Conservation (phyloP, 2,113 vertebrate genomes). For the Lepisosteus osseus region DNA sequence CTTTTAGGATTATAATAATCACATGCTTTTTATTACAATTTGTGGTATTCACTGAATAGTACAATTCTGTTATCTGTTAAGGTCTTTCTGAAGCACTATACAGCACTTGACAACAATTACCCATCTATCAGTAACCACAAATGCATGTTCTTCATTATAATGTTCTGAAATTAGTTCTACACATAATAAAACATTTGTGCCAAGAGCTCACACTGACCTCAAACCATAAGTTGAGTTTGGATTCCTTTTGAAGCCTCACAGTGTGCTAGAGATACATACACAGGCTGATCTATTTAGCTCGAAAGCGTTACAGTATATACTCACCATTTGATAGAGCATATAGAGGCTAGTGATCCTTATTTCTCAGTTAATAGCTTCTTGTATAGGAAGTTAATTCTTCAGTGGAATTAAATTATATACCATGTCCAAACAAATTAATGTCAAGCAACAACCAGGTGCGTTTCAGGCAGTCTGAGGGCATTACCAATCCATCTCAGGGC, state of each 20-base stretch:
- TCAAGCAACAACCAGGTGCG: constrained; percentile 60
- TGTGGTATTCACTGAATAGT: too few species aligned
- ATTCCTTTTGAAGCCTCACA: neutral
- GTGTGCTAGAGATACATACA: neutral
- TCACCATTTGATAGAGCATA: constrained; percentile 41
- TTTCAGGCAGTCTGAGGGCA: constrained; percentile 54
- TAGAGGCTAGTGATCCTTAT: constrained; percentile 28
- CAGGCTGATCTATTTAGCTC: constrained; percentile 6
- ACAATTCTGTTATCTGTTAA: too few species aligned
- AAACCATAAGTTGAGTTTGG: neutral
- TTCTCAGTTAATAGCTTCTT: constrained; percentile 41
- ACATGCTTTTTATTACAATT: too few species aligned
- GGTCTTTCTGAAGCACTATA: too few species aligned
- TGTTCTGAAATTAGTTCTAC: neutral
- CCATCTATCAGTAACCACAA: too few species aligned
- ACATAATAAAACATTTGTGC: neutral
- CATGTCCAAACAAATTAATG: constrained; percentile 64
- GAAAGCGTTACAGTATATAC: constrained; percentile 28
- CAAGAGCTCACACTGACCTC: neutral
- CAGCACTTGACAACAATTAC: too few species aligned
- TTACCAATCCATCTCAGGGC: constrained; percentile 56
- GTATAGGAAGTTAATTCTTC: constrained; percentile 62
- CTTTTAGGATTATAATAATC: too few species aligned
- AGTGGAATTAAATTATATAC: constrained; percentile 67
- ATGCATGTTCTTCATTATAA: too few species aligned